A percentile compares a stretch with the other conserved stretches of the same genome.
These are phyloP conservation scores for Heliconius hortense DNA, from an alignment of 2,888 invertebrate genomes.

Conservation along the genomic window DNA sequence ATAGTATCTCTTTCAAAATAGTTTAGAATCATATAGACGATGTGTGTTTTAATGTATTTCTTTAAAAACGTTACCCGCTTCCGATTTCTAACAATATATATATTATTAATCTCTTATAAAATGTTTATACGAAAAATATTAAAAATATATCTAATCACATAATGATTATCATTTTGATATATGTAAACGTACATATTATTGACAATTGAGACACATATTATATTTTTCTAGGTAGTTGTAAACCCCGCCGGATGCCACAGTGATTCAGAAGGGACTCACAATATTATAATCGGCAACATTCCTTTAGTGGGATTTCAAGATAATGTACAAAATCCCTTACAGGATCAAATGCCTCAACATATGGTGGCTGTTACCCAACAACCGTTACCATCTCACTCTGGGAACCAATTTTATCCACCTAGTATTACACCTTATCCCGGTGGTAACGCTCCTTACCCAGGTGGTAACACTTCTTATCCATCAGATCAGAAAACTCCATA, in stretches of 20 bases:
- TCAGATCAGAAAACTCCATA: conserved; percentile 5
- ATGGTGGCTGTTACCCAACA: conserved; percentile 50
- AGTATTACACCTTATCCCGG: conserved; percentile 31
- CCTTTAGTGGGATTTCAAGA: conserved; percentile 60
- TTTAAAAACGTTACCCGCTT: too few relatives aligned
- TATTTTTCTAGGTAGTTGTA: conserved; percentile 56
- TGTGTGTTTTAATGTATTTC: too few relatives aligned
- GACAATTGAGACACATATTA: neutral
- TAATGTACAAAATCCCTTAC: conserved; percentile 49
- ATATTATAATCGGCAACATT: conserved; percentile 60
- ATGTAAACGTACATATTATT: neutral
- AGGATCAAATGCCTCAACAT: conserved; percentile 51
- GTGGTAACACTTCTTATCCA: conserved; percentile 10
- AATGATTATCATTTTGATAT: too few relatives aligned
- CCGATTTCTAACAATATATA: too few relatives aligned
- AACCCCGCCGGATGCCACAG: conserved; percentile 59
- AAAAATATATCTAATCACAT: too few relatives aligned
- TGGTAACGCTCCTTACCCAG: conserved; percentile 37
- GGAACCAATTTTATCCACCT: conserved; percentile 3
- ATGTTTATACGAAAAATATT: too few relatives aligned
- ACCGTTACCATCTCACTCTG: conserved; percentile 44
- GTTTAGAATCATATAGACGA: too few relatives aligned
- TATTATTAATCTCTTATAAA: too few relatives aligned
- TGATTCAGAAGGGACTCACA: conserved; percentile 50
- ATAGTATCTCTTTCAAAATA: too few relatives aligned